Conservation (phyloP, 2,888 invertebrate species). For the Tenthredo scrophulariae region DNA sequence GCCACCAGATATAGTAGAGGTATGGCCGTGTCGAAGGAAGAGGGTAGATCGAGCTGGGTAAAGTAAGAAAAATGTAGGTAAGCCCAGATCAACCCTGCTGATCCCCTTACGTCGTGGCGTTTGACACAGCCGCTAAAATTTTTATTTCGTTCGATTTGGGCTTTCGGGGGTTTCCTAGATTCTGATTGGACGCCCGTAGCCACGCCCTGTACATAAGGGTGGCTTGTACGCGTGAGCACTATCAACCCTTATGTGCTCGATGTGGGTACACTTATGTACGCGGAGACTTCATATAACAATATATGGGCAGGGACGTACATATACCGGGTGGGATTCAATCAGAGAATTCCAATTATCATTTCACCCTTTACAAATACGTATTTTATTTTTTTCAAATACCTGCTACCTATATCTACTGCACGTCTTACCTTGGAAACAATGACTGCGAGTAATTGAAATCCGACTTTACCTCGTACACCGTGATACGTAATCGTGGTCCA, state of each 20-base stretch:
- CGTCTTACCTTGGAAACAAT: background rate
- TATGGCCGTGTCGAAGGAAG: constrained; percentile 45
- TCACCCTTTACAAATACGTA: background rate
- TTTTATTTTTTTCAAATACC: background rate
- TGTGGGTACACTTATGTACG: constrained; percentile 67
- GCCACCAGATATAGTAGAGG: constrained; percentile 42
- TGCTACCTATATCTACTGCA: background rate
- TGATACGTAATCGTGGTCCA: background rate
- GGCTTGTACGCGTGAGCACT: constrained; percentile 70
- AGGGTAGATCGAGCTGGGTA: constrained; percentile 47
- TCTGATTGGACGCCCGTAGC: constrained; percentile 74
- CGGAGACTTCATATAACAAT: constrained; percentile 56
- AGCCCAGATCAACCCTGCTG: constrained; percentile 71
- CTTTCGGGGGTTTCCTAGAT: constrained; percentile 69
- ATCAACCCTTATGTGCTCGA: constrained; percentile 72
- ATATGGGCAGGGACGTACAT: constrained; percentile 57
- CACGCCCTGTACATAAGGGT: constrained; percentile 76
- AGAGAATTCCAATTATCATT: background rate
- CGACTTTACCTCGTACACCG: background rate
- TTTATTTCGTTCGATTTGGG: constrained; percentile 74
- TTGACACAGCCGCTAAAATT: constrained; percentile 75
- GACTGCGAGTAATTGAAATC: background rate
- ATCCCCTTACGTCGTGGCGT: constrained; percentile 72
- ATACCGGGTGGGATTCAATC: constrained; percentile 53
- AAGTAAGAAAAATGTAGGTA: constrained; percentile 71